Evolutionary conservation across 2,888 invertebrate species (phyloP).

Genomic region (Gymnoscelis rufifasciata): DNA sequence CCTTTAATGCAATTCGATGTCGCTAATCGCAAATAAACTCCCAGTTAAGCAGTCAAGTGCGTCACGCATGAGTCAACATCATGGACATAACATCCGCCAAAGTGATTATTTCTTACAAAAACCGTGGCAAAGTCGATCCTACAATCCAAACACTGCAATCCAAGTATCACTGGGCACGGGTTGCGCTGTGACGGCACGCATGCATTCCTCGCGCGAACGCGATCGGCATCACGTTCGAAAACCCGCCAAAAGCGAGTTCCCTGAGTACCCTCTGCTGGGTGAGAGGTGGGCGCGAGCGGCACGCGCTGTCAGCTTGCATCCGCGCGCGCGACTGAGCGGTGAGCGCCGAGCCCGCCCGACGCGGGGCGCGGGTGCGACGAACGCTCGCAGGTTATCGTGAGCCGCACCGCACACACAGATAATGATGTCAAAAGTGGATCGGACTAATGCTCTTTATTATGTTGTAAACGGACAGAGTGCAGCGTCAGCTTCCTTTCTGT

Average conservation of each 20-base stretch:
- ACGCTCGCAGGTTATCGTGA: constrained; percentile 75
- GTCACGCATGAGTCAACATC: constrained; percentile 76
- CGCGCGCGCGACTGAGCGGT: constrained; percentile 68
- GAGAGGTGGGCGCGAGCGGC: constrained; percentile 35
- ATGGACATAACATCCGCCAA: constrained; percentile 70
- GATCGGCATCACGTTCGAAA: constrained; percentile 65
- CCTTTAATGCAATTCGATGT: constrained; percentile 19
- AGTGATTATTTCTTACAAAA: constrained; percentile 66
- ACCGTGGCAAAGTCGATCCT: constrained; percentile 55
- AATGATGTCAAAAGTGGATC: constrained; percentile 79
- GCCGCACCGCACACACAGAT: constrained; percentile 66
- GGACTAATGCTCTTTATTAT: constrained; percentile 75
- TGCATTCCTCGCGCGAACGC: constrained; percentile 62
- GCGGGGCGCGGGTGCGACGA: constrained; percentile 63
- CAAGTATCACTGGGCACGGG: constrained; percentile 67
- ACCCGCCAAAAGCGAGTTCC: constrained; percentile 73
- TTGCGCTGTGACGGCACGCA: constrained; percentile 64
- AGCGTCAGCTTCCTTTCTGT: constrained; percentile 43
- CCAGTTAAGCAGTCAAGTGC: constrained; percentile 72
- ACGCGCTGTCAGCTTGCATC: constrained; percentile 54
- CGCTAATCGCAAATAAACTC: constrained; percentile 46
- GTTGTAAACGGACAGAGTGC: constrained; percentile 64
- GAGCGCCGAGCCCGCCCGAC: constrained; percentile 22
- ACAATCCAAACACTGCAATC: constrained; percentile 77
- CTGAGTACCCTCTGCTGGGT: constrained; percentile 47